These are phyloP conservation scores for Bombyx huttoni DNA, from an alignment of 2,888 invertebrate species.

Conservation along the genomic window DNA sequence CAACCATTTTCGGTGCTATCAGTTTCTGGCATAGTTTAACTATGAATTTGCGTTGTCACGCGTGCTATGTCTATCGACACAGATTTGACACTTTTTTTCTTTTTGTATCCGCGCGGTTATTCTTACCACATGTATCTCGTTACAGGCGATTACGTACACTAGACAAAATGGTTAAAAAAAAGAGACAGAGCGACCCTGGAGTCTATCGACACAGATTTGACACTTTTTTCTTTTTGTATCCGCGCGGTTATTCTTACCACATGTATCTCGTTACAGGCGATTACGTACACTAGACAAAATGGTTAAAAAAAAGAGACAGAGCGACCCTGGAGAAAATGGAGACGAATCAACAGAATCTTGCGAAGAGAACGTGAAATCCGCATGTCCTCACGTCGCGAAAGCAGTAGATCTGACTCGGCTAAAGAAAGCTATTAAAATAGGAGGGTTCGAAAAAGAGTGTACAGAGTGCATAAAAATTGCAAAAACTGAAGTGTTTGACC, in stretches of 20 bases:
- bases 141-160: slow-evolving; percentile 53
- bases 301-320: slow-evolving; percentile 83
- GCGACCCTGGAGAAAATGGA: slow-evolving; percentile 74
- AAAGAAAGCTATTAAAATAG: slow-evolving; percentile 69
- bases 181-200: slow-evolving; percentile 78
- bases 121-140: slow-evolving; percentile 66
- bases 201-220: slow-evolving; percentile 70
- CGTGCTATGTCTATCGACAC: slow-evolving; percentile 69
- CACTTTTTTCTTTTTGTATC: slow-evolving; percentile 67
- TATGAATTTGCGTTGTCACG: slow-evolving; percentile 69
- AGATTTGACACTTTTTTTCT: slow-evolving; percentile 69
- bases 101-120: slow-evolving; percentile 63
- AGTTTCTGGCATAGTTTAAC: slow-evolving; percentile 19
- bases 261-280: slow-evolving; percentile 66
- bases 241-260: slow-evolving; percentile 63
- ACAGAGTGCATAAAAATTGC: slow-evolving; percentile 69
- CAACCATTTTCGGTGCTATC: slow-evolving; percentile 15
- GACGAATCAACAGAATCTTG: slow-evolving; percentile 81
- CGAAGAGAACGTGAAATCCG: slow-evolving; percentile 75
- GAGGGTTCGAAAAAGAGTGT: slow-evolving; percentile 72
- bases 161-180: slow-evolving; percentile 79
- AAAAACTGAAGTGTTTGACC: slow-evolving; percentile 48
- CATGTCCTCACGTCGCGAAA: slow-evolving; percentile 79
- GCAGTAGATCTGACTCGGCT: slow-evolving; percentile 76
- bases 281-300: slow-evolving; percentile 62